Base-by-base conservation (phyloP, 2,888 invertebrate species). In the Caenorhabditis sp. region DNA sequence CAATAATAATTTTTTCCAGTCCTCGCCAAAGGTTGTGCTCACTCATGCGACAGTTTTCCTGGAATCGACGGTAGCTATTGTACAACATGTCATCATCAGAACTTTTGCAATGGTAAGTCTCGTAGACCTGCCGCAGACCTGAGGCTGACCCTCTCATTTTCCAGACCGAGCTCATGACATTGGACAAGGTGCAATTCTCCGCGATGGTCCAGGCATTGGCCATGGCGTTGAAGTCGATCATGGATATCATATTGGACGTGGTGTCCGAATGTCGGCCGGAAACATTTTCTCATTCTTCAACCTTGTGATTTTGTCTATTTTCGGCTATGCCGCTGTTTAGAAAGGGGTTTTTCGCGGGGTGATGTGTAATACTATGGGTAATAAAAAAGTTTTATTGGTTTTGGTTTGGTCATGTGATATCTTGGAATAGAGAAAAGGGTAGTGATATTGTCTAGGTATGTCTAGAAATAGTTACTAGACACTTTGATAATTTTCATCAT, bases 11-110 rank as follows among this genome's bases (percentile, higher is more conserved):
- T 56, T 10, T 14, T 27, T 21, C 10, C 54, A 56, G 61, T 68
- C 5, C 8, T 61, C 8, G 63, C 64, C 10, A 69, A 61, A 61
- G 69, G 69, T 50, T 69, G 69, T 49, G 64, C 69, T 25, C 69
- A 64, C 25, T 56, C 56, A 0, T 69, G 69, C 25, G 36, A 61
- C 7, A 20, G 43, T 17, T 26, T 69, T 2, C n/a, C 56, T 1
- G 12, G 12, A 17, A 2, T 43, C 10, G 56, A 56, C 3, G 59
- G 63, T 8, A 26, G 43, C 20, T 23, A 36, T 31, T 68, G 68
- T 26, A 49, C 27, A n/a, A 56, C 50, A 3, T 68, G 68, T 53
- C 26, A 68, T 25, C 59, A 56, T 25, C 10, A 23, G 23, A 54
- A 68, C 38, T 68, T 63, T 20, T 68, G 68, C 23, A 68, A 68